These are phyloP conservation scores for Hyles vespertilio DNA, from an alignment of 1,140 invertebrate species.

Conservation along the genomic window DNA sequence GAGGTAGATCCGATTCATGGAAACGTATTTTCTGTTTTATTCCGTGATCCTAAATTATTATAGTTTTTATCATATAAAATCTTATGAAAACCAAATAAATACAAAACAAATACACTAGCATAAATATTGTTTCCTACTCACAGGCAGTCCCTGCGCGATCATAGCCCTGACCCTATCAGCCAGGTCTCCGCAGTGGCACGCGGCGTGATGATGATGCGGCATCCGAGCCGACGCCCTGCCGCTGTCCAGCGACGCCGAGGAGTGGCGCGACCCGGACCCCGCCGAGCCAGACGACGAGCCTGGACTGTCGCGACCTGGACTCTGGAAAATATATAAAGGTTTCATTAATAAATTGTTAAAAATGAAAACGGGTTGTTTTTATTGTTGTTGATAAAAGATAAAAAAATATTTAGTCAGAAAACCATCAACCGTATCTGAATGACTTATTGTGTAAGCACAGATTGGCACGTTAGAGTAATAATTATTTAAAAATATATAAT, in stretches of 20 bases:
- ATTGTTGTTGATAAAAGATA: too few relatives aligned
- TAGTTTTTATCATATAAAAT: too few relatives aligned
- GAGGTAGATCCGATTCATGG: too few relatives aligned
- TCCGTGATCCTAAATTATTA: too few relatives aligned
- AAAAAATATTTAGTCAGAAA: too few relatives aligned
- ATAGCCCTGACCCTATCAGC: slow-evolving; percentile 80
- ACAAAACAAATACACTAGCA: not conserved
- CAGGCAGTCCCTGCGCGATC: slow-evolving; percentile 80
- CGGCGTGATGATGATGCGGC: slow-evolving; percentile 81
- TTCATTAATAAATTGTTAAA: not conserved
- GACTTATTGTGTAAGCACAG: too few relatives aligned
- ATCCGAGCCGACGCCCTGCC: slow-evolving; percentile 88
- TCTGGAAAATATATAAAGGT: slow-evolving; percentile 75
- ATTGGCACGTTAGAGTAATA: too few relatives aligned
- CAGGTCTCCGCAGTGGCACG: slow-evolving; percentile 86
- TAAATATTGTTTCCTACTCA: slow-evolving; percentile 38
- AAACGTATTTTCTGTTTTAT: too few relatives aligned
- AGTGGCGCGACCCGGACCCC: slow-evolving; percentile 87
- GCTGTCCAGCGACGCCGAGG: slow-evolving; percentile 94
- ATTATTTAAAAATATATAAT: too few relatives aligned
- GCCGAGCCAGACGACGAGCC: slow-evolving; percentile 90
- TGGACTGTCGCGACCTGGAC: slow-evolving; percentile 91
- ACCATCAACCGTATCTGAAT: too few relatives aligned
- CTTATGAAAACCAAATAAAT: too few relatives aligned
- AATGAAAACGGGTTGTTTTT: too few relatives aligned